Conservation (phyloP, 2,113 vertebrate species). For the Phaethon lepturus region DNA sequence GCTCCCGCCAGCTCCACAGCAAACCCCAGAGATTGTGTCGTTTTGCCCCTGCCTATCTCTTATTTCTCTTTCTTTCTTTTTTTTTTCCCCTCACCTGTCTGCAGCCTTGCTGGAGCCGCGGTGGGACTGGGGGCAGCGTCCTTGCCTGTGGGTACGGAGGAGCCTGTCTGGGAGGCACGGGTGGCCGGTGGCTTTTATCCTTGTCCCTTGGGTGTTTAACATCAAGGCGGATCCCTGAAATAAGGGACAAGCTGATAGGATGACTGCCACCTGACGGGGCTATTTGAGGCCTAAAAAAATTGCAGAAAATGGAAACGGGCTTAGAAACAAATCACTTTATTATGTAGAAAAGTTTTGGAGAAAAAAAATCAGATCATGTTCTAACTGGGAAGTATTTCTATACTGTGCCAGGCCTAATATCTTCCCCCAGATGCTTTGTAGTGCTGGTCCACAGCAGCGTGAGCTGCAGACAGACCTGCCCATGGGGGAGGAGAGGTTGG, state of each 20-base stretch:
- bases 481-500: background rate
- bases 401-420: no score
- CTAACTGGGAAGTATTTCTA: background rate
- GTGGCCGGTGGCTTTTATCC: fast-evolving
- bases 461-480: background rate
- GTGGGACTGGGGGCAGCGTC: background rate
- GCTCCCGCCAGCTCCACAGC: fast-evolving
- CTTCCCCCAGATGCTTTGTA: background rate
- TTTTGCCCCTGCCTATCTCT: background rate
- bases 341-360: background rate
- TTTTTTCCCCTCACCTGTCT: background rate
- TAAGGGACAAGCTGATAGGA: background rate
- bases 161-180: background rate
- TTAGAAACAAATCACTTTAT: background rate
- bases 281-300: background rate
- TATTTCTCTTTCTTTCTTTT: no score
- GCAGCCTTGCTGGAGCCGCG: background rate
- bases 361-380: fast-evolving
- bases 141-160: background rate
- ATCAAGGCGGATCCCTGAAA: background rate
- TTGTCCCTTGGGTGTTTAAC: background rate
- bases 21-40: background rate
- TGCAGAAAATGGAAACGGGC: background rate
- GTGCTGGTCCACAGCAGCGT: fast-evolving
- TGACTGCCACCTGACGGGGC: background rate